A percentile compares a stretch with the other conserved stretches of the same genome.
phyloP scores from a whole-genome alignment of 1,140 invertebrate genomes.

The Phymastichus coffea region DNA sequence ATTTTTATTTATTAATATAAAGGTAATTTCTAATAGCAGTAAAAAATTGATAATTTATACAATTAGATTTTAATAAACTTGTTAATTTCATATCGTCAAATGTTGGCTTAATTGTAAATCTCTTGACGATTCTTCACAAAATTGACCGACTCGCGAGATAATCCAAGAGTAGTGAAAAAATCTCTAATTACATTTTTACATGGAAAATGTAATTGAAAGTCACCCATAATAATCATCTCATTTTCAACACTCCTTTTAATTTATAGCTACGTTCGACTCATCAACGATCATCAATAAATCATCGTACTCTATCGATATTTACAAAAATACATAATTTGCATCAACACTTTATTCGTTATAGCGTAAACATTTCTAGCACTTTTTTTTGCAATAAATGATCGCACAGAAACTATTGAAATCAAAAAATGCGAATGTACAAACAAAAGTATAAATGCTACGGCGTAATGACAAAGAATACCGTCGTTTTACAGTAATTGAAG shows the following conservation, averaged over 20 bases:
- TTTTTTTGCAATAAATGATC: slow-evolving; percentile 21
- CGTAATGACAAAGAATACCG: neutral
- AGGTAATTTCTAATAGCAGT: slow-evolving; percentile 8
- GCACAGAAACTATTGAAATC: slow-evolving; percentile 22
- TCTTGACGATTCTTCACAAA: slow-evolving; percentile 11
- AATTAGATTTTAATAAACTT: slow-evolving; percentile 4
- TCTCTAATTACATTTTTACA: slow-evolving; percentile 24
- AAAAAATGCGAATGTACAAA: slow-evolving; percentile 24
- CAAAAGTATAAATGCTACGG: slow-evolving; percentile 21
- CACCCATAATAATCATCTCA: slow-evolving; percentile 20
- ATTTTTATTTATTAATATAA: too few relatives aligned
- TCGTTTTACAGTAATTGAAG: slow-evolving; percentile 1
- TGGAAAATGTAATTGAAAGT: slow-evolving; percentile 25
- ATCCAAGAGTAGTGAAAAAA: slow-evolving; percentile 2
- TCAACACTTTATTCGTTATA: slow-evolving; percentile 25
- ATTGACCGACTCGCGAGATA: slow-evolving; percentile 7
- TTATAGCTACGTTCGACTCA: slow-evolving; percentile 16
- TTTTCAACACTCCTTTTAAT: slow-evolving; percentile 20
- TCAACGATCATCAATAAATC: slow-evolving; percentile 22
- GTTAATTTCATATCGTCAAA: slow-evolving; percentile 16
- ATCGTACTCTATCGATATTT: slow-evolving; percentile 23
- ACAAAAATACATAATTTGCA: slow-evolving; percentile 29
- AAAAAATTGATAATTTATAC: slow-evolving; percentile 25
- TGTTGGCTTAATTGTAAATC: slow-evolving; percentile 18
- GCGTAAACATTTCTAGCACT: slow-evolving; percentile 21